Evolutionary conservation across 1,140 invertebrate genomes (phyloP).

Genomic region (Calliphora vicina): DNA sequence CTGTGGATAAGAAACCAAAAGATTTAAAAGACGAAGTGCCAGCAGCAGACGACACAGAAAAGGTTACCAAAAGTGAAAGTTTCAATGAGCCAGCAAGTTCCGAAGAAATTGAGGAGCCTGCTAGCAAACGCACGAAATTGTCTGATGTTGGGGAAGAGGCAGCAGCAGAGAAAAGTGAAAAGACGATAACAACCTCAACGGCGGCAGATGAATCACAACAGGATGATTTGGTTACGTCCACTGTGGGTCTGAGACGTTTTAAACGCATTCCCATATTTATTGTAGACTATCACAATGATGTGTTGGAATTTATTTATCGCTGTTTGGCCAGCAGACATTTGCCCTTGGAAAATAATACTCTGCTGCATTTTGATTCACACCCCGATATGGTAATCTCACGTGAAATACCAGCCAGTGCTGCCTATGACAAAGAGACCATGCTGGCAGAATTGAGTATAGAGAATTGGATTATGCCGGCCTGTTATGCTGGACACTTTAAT

Average conservation of each 20-base stretch:
- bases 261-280: conserved; percentile 72
- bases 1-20: background rate
- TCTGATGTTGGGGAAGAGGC: background rate
- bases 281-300: conserved; percentile 82
- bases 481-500: conserved; percentile 84
- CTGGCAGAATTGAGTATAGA: conserved; percentile 79
- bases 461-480: conserved; percentile 90
- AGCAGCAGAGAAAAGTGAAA: background rate
- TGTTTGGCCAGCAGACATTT: conserved; percentile 84
- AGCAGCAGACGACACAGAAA: background rate
- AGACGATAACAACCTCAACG: background rate
- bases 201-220: conserved; percentile 3
- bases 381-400: conserved; percentile 86
- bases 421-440: conserved; percentile 65
- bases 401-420: conserved; percentile 53
- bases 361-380: conserved; percentile 92
- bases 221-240: conserved; percentile 17
- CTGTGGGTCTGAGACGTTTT: conserved; percentile 22
- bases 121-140: conserved; percentile 6
- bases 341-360: conserved; percentile 75
- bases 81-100: conserved; percentile 26
- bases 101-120: background rate
- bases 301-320: conserved; percentile 80
- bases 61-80: conserved; percentile 22
- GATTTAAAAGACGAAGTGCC: background rate